Percentiles rank a stretch among this genome's conserved stretches.
Conservation (phyloP, 2,888 invertebrate species). For the Rotaria sp. region DNA sequence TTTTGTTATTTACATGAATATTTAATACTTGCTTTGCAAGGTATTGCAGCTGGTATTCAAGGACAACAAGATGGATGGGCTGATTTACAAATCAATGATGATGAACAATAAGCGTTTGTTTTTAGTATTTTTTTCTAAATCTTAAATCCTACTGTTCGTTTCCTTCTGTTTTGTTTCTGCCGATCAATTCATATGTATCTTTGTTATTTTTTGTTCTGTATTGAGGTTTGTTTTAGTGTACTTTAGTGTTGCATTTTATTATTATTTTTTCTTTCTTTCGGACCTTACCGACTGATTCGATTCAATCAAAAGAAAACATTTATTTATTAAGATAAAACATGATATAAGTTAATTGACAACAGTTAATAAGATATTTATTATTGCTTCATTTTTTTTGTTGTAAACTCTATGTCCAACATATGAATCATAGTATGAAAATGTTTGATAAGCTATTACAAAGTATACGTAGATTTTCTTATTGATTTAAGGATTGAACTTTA, state of each 20-base stretch:
- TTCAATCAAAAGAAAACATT: background rate
- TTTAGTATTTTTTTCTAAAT: background rate
- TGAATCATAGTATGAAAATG: background rate
- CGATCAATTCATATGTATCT: background rate
- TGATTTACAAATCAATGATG: background rate
- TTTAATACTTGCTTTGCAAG: background rate
- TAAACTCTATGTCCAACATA: background rate
- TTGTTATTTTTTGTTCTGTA: background rate
- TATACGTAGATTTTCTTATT: background rate
- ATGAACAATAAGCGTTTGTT: background rate
- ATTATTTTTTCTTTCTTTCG: background rate
- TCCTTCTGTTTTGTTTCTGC: background rate
- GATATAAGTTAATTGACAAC: background rate
- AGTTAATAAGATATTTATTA: background rate
- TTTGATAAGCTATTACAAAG: background rate
- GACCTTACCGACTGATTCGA: background rate
- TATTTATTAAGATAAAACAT: background rate
- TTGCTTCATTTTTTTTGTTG: background rate
- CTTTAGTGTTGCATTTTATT: background rate
- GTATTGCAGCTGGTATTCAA: background rate
- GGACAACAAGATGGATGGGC: background rate
- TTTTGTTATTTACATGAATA: slow-evolving; percentile 23
- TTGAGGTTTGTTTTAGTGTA: background rate
- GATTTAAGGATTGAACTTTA: background rate
- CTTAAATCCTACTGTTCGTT: background rate